A percentile compares a stretch with the other conserved stretches of the same genome.
Conservation (phyloP, 2,113 vertebrate species). For the Tyto alba region DNA sequence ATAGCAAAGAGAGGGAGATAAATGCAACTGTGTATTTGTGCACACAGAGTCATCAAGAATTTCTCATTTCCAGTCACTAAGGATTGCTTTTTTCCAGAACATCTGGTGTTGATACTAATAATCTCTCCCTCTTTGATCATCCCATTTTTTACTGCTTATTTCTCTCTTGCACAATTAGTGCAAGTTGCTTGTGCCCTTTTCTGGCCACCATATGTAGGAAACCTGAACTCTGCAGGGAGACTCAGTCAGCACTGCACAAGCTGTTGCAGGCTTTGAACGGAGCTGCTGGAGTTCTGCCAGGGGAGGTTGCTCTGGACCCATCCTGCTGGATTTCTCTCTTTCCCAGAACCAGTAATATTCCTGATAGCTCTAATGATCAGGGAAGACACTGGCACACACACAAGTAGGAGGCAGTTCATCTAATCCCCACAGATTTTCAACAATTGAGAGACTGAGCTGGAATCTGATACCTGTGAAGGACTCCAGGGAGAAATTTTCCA, state of each 20-base stretch:
- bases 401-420: background rate
- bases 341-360: background rate
- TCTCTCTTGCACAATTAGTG: background rate
- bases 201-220: background rate
- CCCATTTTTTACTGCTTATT: background rate
- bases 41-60: background rate
- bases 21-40: background rate
- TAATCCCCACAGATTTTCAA: background rate
- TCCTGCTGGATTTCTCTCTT: background rate
- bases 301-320: background rate
- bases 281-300: conserved; percentile 1
- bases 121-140: background rate
- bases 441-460: background rate
- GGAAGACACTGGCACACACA: background rate
- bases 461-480: background rate
- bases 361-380: background rate
- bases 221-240: background rate
- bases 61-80: background rate
- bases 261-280: background rate
- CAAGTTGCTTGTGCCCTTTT: background rate
- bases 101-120: background rate
- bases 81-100: background rate
- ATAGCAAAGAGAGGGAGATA: background rate
- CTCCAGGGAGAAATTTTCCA: background rate
- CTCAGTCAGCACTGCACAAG: background rate